Evolutionary conservation across 2,113 vertebrate species (phyloP).

Genomic region (Carettochelys insculpta): DNA sequence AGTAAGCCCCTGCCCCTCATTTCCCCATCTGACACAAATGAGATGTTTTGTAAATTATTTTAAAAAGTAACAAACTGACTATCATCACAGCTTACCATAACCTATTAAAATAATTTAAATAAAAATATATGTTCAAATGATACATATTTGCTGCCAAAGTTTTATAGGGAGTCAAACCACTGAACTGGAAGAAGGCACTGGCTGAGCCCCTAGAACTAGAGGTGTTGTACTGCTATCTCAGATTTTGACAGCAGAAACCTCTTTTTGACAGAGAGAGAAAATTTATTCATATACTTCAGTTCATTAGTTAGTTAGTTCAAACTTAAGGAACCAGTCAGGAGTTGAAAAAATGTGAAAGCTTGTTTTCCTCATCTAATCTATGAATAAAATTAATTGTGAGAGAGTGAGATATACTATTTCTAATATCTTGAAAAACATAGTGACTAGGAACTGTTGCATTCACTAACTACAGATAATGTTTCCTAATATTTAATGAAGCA

Average conservation of each 20-base stretch:
- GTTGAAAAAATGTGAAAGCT: not conserved
- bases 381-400: not conserved
- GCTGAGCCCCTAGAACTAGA: not conserved
- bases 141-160: not conserved
- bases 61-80: not conserved
- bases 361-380: not conserved
- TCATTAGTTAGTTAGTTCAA: not conserved
- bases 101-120: not conserved
- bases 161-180: not conserved
- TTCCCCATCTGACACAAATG: too few species aligned
- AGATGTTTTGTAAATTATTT: too few species aligned
- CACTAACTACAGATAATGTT: not conserved
- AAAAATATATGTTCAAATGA: not conserved
- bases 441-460: not conserved
- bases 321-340: not conserved
- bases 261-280: not conserved
- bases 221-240: not conserved
- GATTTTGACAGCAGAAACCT: not conserved
- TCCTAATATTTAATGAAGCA: not conserved
- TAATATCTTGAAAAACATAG: not conserved
- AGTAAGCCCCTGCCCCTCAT: too few species aligned
- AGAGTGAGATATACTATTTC: not conserved
- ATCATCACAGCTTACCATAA: too few species aligned
- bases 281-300: not conserved
- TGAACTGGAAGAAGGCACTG: not conserved